These are phyloP conservation scores for Agrochola circellaris DNA, from an alignment of 2,888 invertebrate genomes.

Conservation along the genomic window DNA sequence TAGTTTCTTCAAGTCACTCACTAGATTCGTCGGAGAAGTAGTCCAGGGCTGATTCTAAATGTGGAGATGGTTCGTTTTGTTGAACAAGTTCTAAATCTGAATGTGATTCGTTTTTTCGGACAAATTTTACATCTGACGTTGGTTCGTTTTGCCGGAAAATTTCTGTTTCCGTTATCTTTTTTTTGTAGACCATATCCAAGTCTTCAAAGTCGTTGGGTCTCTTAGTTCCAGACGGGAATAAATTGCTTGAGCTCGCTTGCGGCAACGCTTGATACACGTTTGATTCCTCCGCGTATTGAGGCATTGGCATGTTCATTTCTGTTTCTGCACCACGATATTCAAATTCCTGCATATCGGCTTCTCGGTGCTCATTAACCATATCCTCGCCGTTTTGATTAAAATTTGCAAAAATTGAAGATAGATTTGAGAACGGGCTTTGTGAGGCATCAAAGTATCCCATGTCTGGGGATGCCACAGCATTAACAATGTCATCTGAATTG, in stretches of 20 bases:
- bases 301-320: not conserved
- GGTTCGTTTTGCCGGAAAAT: not conserved
- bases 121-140: not conserved
- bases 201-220: conserved; percentile 65
- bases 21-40: conserved; percentile 71
- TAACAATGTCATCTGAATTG: conserved; percentile 18
- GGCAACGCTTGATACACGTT: conserved; percentile 16
- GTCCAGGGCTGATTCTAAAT: conserved; percentile 61
- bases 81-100: not conserved
- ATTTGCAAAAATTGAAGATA: conserved; percentile 27
- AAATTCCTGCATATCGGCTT: not conserved
- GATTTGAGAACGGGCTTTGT: conserved; percentile 24
- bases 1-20: conserved; percentile 58
- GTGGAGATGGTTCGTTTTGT: not conserved
- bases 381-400: conserved; percentile 5
- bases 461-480: conserved; percentile 13
- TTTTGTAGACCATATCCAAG: conserved; percentile 62
- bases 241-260: conserved; percentile 33
- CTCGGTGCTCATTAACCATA: not conserved
- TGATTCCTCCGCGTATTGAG: conserved; percentile 6
- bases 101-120: not conserved
- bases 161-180: conserved; percentile 62
- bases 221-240: conserved; percentile 63
- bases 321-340: not conserved
- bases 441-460: conserved; percentile 39